Base-by-base conservation (phyloP, 2,888 invertebrate genomes). In the Dioctria linearis region DNA sequence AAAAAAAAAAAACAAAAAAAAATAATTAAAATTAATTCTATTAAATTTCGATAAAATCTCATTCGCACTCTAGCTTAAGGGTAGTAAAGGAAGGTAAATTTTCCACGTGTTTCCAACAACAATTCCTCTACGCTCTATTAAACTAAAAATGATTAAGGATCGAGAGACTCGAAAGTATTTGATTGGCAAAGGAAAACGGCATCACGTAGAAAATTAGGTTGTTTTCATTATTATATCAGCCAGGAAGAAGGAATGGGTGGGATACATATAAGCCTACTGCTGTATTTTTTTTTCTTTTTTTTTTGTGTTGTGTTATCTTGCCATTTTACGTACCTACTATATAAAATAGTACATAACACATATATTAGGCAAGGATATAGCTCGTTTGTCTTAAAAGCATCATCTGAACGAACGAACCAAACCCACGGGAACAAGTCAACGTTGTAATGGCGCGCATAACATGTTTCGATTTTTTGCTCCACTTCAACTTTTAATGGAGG, bases 401-500 rank as follows among this genome's bases (percentile, higher is more conserved):
- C 61, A 61, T 61, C 37, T 6, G 61, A 61, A 39, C 61, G 25
- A 25, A 25, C 25, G 25, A 25, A 25, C 25, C 25, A 25, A 25
- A 25, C 25, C 61, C 61, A 39, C 61, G 37, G 39, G 39, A 61
- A 13, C 61, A 13, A 61, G 61, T 61, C 61, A 37, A 61, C 61
- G 61, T 59, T 8, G 11, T n/a, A 59, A 8, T 25, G 25, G 25
- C 25, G 25, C 25, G 25, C 59, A 11, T 39, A 61, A 61, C 61
- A 13, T 61, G 39, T 61, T 61, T 61, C 61, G 61, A 61, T 61
- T 61, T 61, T 61, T 61, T 61, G 61, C 61, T 61, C 61, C 61
- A 61, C 61, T 61, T 61, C 5, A 61, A 61, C 61, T 61, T 61
- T 61, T 61, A 61, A 61, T 61, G 61, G 61, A 61, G 61, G 61